Conservation (phyloP, 2,888 invertebrate genomes). For the Dynastes grantii region DNA sequence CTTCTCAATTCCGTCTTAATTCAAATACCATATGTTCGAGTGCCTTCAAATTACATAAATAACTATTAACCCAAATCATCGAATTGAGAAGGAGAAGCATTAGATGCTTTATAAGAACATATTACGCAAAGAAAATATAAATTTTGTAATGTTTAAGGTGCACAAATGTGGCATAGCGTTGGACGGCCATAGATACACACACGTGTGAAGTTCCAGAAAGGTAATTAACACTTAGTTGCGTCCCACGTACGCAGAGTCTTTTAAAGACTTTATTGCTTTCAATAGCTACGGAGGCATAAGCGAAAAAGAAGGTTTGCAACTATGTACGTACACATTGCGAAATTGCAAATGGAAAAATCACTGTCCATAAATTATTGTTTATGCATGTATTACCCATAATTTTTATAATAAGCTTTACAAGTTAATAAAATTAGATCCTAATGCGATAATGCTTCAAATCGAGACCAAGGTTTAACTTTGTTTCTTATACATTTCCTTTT, state of each 20-base stretch:
- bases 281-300: neutral
- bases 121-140: constrained; percentile 33
- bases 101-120: constrained; percentile 28
- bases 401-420: neutral
- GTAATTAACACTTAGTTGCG: constrained; percentile 37
- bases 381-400: neutral
- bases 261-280: constrained; percentile 25
- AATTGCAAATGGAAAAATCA: neutral
- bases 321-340: neutral
- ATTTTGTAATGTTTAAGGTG: constrained; percentile 34
- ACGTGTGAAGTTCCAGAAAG: constrained; percentile 18
- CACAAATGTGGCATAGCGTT: constrained; percentile 19
- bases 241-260: constrained; percentile 24
- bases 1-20: neutral
- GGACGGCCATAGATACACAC: constrained; percentile 21
- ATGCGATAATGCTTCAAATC: too few species aligned
- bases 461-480: too few species aligned
- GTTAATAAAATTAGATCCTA: neutral
- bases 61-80: constrained; percentile 33
- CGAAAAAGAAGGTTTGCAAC: neutral
- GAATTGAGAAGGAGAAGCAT: constrained; percentile 19
- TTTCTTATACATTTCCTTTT: too few species aligned
- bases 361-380: neutral
- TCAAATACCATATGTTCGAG: neutral
- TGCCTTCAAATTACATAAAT: neutral